These are phyloP conservation scores for Lasioglossum figueresi DNA, from an alignment of 2,888 invertebrate species.

Conservation along the genomic window DNA sequence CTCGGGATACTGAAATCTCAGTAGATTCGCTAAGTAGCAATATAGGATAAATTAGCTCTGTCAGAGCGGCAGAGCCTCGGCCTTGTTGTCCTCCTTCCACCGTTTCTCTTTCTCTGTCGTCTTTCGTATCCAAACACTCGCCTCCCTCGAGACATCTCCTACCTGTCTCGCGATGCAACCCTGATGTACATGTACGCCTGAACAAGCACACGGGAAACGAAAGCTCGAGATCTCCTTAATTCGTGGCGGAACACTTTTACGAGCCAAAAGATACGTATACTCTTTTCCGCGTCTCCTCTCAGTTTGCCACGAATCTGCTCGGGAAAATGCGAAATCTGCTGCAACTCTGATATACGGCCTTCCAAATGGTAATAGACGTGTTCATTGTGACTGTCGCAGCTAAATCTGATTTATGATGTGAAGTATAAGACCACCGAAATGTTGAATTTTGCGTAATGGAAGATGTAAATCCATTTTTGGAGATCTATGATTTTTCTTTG, in stretches of 20 bases:
- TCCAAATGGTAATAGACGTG: neutral
- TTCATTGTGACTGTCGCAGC: neutral
- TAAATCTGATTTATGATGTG: neutral
- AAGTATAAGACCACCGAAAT: neutral
- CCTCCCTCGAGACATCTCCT: slow-evolving; percentile 68
- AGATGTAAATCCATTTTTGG: neutral
- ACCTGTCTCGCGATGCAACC: slow-evolving; percentile 68
- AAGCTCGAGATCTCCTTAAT: slow-evolving; percentile 29
- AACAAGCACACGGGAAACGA: slow-evolving; percentile 26
- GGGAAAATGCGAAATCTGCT: neutral
- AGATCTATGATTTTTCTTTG: neutral
- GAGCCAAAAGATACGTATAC: neutral
- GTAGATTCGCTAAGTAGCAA: slow-evolving; percentile 67
- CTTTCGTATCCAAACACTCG: slow-evolving; percentile 59
- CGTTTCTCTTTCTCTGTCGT: slow-evolving; percentile 51
- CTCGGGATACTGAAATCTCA: slow-evolving; percentile 61
- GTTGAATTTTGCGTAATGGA: neutral
- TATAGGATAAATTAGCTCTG: slow-evolving; percentile 72
- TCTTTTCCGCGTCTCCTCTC: neutral
- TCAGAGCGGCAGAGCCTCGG: slow-evolving; percentile 59
- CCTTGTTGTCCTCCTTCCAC: slow-evolving; percentile 48
- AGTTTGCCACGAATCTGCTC: neutral
- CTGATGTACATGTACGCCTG: slow-evolving; percentile 36
- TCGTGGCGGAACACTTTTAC: slow-evolving; percentile 14
- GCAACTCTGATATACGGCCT: neutral